Base-by-base conservation (phyloP, 2,888 invertebrate species). In the Prosapia bicincta region DNA sequence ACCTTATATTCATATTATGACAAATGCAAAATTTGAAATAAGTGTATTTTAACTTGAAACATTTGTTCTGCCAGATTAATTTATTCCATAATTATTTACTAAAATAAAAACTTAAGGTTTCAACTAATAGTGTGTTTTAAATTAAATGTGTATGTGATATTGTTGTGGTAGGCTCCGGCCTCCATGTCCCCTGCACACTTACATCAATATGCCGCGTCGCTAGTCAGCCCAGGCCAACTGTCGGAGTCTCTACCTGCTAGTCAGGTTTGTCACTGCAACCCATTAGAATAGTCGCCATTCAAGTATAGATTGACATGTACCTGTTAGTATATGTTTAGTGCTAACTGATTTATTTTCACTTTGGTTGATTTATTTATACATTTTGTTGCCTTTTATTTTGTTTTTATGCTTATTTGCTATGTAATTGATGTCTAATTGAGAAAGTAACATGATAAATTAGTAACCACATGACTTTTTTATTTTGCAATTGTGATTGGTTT, bases 161-260 rank as follows among this genome's bases (percentile, higher is more conserved):
- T 69, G 38, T 26, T 74, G 69, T 74, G 69, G 74, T 88, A 96
- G 94, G 96, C 96, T 85, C 96, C 96, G 83, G 95, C 96, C 85
- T 93, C 94, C 85, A 94, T 95, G 93, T 94, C 94, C 80, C 93
- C 94, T 81, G 94, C 94, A 85, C 94, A 93, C 87, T 89, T 92
- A 84, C 92, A 92, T 86, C 91, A 91, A 85, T 92, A 91, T 84
- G 88, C 88, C 82, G 87, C 88, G 80, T 82, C 85, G 82, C 83
- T 83, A 85, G 85, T 83, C 85, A 87, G 87, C 82, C 88, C 88
- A 80, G 87, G 88, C 83, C 88, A 89, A 85, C 88, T 90, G 82
- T 91, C 92, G 82, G 93, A 93, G 88, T 92, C 92, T 83, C 91
- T 93, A 86, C 92, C 93, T 83, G 88, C 91, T 85, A 93, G 93